Conservation (phyloP, 2,888 invertebrate species). For the Acronicta psi region DNA sequence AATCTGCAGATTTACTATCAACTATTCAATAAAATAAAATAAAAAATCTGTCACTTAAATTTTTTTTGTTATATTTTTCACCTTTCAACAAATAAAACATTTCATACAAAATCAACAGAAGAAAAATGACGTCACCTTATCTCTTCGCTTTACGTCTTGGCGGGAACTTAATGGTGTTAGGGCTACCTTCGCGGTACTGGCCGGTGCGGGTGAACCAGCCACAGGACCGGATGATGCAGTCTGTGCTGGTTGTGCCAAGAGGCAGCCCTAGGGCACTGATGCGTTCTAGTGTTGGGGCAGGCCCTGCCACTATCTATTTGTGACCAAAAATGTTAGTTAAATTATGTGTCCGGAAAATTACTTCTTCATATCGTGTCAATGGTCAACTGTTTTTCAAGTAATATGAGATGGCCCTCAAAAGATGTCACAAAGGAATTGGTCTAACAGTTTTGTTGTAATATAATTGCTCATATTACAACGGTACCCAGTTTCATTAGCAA, state of each 20-base stretch:
- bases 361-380: too few species aligned
- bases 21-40: too few species aligned
- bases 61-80: neutral
- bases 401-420: too few species aligned
- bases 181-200: constrained; percentile 71
- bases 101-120: neutral
- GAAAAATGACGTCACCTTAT: constrained; percentile 22
- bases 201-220: constrained; percentile 75
- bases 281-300: constrained; percentile 76
- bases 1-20: too few species aligned
- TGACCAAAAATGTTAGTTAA: neutral
- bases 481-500: too few species aligned
- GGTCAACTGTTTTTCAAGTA: too few species aligned
- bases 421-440: too few species aligned
- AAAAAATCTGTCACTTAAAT: neutral
- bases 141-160: constrained; percentile 66
- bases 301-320: constrained; percentile 75
- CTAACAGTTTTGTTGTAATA: too few species aligned
- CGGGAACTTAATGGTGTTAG: constrained; percentile 78
- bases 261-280: constrained; percentile 83
- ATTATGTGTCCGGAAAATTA: too few species aligned
- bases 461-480: too few species aligned
- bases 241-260: constrained; percentile 75
- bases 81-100: neutral
- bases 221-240: constrained; percentile 73